Conservation (phyloP, 1,140 invertebrate genomes). For the Drosophila carrolli region DNA sequence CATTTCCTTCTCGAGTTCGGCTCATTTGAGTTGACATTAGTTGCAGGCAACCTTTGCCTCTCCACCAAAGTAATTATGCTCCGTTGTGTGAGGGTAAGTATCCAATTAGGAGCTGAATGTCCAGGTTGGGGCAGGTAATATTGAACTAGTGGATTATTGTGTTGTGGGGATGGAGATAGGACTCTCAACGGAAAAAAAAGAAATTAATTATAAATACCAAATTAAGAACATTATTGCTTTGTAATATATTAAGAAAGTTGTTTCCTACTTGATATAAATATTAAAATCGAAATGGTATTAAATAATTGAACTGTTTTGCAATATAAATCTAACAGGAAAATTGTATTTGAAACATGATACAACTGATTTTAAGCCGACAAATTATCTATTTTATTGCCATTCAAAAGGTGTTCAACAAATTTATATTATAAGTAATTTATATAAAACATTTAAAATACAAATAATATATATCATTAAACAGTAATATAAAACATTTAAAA, state of each 20-base stretch:
- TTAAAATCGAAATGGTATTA: too few relatives aligned
- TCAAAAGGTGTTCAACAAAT: too few relatives aligned
- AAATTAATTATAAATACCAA: not conserved
- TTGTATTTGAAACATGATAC: too few relatives aligned
- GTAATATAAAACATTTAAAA: too few relatives aligned
- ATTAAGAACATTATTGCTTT: too few relatives aligned
- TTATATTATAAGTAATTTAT: too few relatives aligned
- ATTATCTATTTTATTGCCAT: too few relatives aligned
- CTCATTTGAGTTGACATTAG: conserved; percentile 52
- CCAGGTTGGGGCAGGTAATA: conserved; percentile 14
- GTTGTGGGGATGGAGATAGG: not conserved
- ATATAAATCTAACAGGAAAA: conserved; percentile 6
- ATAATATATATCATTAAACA: too few relatives aligned
- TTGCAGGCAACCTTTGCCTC: conserved; percentile 48
- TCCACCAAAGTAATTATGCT: conserved; percentile 36
- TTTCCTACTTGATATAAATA: too few relatives aligned
- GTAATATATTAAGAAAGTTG: too few relatives aligned
- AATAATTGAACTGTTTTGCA: too few relatives aligned
- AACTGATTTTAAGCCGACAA: too few relatives aligned
- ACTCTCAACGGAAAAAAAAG: not conserved
- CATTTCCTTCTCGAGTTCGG: conserved; percentile 43
- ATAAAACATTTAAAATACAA: not conserved
- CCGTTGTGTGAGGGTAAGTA: conserved; percentile 19
- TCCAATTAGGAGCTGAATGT: conserved; percentile 37
- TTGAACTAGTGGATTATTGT: conserved; percentile 5